Conservation (phyloP, 2,113 vertebrate genomes). For the Alethe castanea region DNA sequence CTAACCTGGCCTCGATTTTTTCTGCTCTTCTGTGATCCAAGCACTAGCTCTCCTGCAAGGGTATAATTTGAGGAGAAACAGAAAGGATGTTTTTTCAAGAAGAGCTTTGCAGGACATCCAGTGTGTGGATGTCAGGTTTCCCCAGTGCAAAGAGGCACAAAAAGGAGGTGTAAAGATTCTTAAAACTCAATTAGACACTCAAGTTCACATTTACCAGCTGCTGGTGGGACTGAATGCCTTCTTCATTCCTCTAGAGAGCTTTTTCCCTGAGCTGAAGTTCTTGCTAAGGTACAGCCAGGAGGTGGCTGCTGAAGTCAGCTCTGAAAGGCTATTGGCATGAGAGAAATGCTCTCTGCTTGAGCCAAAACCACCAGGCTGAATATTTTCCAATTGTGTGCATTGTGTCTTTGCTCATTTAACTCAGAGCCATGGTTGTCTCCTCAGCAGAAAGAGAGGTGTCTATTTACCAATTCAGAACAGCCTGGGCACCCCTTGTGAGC, state of each 20-base stretch:
- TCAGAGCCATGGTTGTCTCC: neutral
- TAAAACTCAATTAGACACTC: neutral
- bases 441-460: neutral
- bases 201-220: neutral
- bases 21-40: neutral
- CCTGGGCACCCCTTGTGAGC: neutral
- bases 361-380: neutral
- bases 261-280: neutral
- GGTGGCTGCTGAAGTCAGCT: neutral
- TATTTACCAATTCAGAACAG: neutral
- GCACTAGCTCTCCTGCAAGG: neutral
- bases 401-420: neutral
- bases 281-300: neutral
- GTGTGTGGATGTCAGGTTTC: neutral
- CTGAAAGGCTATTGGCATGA: neutral
- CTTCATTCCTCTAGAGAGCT: neutral
- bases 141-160: neutral
- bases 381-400: neutral
- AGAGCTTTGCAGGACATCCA: neutral
- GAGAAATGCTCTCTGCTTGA: neutral
- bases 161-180: neutral
- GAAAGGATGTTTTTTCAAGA: fast-evolving
- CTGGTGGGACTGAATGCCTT: neutral
- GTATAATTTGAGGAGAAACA: neutral
- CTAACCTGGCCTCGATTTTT: neutral